A percentile compares a stretch with the other conserved stretches of the same genome.
These are phyloP conservation scores for Synergus japonicus DNA, from an alignment of 2,888 invertebrate genomes.

Conservation along the genomic window DNA sequence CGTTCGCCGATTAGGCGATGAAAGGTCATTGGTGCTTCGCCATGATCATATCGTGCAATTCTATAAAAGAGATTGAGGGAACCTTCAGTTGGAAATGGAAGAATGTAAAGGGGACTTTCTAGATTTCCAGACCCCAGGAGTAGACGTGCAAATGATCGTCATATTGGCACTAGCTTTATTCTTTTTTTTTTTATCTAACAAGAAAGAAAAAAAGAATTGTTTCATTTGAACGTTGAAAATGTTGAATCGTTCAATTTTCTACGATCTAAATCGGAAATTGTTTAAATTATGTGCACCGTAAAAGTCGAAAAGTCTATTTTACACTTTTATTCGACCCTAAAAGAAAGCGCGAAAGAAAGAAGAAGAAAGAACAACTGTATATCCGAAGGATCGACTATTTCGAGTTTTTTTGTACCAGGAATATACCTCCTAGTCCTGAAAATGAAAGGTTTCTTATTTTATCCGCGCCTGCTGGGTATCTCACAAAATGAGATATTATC, in stretches of 20 bases:
- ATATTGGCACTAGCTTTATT: conserved; percentile 6
- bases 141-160: conserved; percentile 33
- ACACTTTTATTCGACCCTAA: no score
- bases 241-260: background rate
- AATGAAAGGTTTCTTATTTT: conserved; percentile 10
- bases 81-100: conserved; percentile 10
- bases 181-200: conserved; percentile 17
- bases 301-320: no score
- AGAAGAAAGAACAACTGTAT: no score
- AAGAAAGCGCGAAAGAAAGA: no score
- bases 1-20: conserved; percentile 54
- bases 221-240: background rate
- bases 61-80: conserved; percentile 46
- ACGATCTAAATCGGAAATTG: background rate
- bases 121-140: conserved; percentile 1
- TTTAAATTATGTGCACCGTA: no score
- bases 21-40: conserved; percentile 52
- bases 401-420: no score
- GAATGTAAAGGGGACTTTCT: background rate
- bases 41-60: conserved; percentile 53
- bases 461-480: background rate
- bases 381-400: no score
- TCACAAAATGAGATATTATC: conserved; percentile 28
- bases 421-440: background rate
- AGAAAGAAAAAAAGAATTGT: background rate